Evolutionary conservation across 1,140 invertebrate species (phyloP).

Genomic region (Lepidostoma basale): DNA sequence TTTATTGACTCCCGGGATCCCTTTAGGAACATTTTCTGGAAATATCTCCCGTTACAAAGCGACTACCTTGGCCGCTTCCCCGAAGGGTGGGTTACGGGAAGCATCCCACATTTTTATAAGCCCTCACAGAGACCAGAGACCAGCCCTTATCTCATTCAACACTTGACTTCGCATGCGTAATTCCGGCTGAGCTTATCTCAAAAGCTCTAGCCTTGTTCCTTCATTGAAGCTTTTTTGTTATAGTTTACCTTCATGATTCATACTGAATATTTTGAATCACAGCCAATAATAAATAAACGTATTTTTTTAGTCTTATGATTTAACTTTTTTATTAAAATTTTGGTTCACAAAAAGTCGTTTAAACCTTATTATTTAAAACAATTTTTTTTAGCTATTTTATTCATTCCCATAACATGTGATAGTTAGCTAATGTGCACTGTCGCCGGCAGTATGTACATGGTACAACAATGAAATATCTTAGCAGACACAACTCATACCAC

Average conservation of each 20-base stretch:
- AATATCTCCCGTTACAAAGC: background rate
- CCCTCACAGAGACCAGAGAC: slow-evolving; percentile 7
- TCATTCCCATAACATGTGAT: too few species aligned
- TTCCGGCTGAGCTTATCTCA: slow-evolving; percentile 14
- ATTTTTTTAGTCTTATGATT: too few species aligned
- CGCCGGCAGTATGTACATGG: too few species aligned
- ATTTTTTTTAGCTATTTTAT: too few species aligned
- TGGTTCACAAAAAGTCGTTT: too few species aligned
- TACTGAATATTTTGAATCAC: background rate
- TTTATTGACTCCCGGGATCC: background rate
- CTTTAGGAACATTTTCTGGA: background rate
- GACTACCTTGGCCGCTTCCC: background rate
- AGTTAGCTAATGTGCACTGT: too few species aligned
- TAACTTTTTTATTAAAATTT: too few species aligned
- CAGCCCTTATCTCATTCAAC: background rate
- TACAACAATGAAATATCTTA: too few species aligned
- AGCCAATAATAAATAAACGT: background rate
- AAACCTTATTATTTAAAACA: too few species aligned
- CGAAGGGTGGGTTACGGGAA: background rate
- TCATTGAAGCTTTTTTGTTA: background rate
- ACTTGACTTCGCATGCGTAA: slow-evolving; percentile 19
- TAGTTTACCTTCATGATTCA: background rate
- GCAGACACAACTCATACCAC: too few species aligned
- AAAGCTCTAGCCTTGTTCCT: background rate
- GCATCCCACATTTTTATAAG: slow-evolving; percentile 28